Evolutionary conservation across 2,888 invertebrate species (phyloP).

Genomic region (Perithous albicinctus): DNA sequence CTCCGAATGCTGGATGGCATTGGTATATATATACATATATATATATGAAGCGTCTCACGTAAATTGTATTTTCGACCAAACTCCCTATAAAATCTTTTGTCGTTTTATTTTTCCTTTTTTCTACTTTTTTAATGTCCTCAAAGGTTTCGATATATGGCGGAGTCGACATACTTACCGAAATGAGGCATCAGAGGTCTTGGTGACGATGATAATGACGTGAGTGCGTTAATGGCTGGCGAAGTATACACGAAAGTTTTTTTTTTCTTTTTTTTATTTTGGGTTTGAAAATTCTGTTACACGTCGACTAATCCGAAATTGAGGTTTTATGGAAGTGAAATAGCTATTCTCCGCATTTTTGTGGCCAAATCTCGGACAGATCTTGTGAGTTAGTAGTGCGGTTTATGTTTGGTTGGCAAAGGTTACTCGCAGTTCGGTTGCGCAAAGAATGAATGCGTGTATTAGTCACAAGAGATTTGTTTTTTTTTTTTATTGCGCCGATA

Average conservation of each 20-base stretch:
- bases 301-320: conserved; percentile 23
- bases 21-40: conserved; percentile 1
- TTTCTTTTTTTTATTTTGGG: no score
- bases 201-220: conserved; percentile 23
- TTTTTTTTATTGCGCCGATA: no score
- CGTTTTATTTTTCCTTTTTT: conserved; percentile 34
- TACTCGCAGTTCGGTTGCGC: neutral
- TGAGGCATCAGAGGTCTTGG: neutral
- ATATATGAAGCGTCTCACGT: conserved; percentile 1
- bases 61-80: conserved; percentile 16
- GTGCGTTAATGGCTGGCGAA: conserved; percentile 15
- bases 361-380: conserved; percentile 3
- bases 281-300: neutral
- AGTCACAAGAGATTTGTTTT: conserved; percentile 6
- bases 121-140: no score
- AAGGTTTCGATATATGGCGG: neutral
- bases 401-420: neutral
- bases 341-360: conserved; percentile 1
- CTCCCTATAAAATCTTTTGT: conserved; percentile 56
- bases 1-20: conserved; percentile 48
- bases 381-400: conserved; percentile 23
- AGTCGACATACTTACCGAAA: conserved; percentile 14
- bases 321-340: neutral
- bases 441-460: neutral
- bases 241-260: neutral